Evolutionary conservation across 37 sponge, comb jelly and placozoan species (phyloP), one percentile per base, ranked within the genome.

Genomic region (Ephydatia muelleri): DNA sequence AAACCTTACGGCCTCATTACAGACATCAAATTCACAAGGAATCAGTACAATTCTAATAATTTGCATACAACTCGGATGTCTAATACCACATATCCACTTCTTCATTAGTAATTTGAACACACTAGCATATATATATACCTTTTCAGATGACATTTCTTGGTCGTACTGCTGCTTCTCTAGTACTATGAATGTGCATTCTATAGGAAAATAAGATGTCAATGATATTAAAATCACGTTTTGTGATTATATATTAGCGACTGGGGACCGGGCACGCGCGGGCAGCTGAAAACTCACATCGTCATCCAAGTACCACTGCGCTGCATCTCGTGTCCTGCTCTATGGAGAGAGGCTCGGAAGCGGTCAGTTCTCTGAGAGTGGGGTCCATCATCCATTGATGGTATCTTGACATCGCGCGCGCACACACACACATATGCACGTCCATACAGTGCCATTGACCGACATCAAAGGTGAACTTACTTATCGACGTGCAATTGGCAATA

Each of bases 381-480:
- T 84, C 85, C 72, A 87, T 86, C 97, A 97, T 97, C 97, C 97
- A 97, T 23, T 48, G 39, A 49, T 97, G 92, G 75, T 97, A 97
- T 67, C 94, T 79, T 66, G 36, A 9, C 11, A 22, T 67, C 68
- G 11, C 28, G 68, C 27, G 30, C 68, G 25, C 68, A 31, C 64
- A 34, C 33, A 69, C 37, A 67, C 68, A 68, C 31, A 31, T 8
- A 68, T 8, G 22, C 81, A 67, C 31, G 6, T 13, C 5, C 81
- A 48, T 19, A 28, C 25, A n/a, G 26, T 5, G 19, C 16, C 6
- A 57, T 14, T 57, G 57, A 57, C 19, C 57, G 9, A 57, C 14
- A 14, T 57, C 43, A 57, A 57, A 14, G 21, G 30, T 12, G 4
- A 14, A 11, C 87, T 87, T 39, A 91, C 88, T 84, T 87, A 23